A percentile compares a stretch with the other conserved stretches of the same genome.
These are phyloP conservation scores for Saimiri boliviensis DNA, from an alignment of 2,113 vertebrate species.

Conservation along the genomic window DNA sequence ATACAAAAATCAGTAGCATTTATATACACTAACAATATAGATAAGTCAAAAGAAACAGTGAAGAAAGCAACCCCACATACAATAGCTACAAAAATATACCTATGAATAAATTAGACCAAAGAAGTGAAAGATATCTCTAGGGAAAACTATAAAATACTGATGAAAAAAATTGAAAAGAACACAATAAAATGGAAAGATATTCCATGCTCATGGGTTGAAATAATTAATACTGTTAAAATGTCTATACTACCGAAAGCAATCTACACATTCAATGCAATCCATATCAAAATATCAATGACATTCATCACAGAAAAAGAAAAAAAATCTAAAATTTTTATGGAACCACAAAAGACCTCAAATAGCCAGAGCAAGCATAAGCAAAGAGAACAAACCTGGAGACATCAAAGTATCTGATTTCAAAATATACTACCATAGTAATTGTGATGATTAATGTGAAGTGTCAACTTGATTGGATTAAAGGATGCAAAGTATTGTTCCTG, in stretches of 20 bases:
- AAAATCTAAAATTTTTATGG: not conserved
- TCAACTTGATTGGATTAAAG: too few relatives aligned
- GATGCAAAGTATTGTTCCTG: too few relatives aligned
- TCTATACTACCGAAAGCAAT: not conserved
- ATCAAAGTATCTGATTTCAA: not conserved
- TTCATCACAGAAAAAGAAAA: not conserved
- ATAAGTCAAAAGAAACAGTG: not conserved
- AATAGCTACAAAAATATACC: not conserved
- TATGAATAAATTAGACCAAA: not conserved
- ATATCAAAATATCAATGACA: not conserved
- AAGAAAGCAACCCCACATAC: not conserved
- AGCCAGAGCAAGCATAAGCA: not conserved
- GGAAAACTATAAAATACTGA: not conserved
- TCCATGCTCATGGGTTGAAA: not conserved
- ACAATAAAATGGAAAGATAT: not conserved
- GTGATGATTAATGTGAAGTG: too few relatives aligned
- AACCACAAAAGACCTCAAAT: not conserved
- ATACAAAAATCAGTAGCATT: not conserved
- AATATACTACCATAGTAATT: not conserved
- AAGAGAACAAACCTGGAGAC: not conserved
- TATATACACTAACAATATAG: not conserved
- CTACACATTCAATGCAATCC: not conserved
- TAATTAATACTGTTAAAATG: not conserved
- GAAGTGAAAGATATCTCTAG: not conserved
- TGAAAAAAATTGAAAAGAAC: not conserved